These are phyloP conservation scores for Agrypnia vestita DNA, from an alignment of 1,140 invertebrate genomes.

Conservation along the genomic window DNA sequence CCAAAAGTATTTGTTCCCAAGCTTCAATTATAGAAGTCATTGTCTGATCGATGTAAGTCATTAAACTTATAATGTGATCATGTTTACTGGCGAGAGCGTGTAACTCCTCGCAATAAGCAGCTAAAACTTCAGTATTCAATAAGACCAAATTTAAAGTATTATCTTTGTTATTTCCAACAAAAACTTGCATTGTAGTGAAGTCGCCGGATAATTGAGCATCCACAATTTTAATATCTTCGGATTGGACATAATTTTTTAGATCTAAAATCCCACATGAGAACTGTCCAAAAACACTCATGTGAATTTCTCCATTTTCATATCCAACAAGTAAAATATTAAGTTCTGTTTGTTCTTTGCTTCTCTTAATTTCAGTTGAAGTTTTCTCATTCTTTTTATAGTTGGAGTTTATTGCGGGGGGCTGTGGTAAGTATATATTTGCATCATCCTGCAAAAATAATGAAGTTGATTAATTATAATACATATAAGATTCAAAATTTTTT, in stretches of 20 bases:
- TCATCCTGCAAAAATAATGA: conserved; percentile 69
- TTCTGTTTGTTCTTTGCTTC: conserved; percentile 79
- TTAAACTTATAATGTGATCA: conserved; percentile 78
- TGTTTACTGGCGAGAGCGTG: conserved; percentile 82
- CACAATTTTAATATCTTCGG: conserved; percentile 74
- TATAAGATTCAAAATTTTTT: neutral
- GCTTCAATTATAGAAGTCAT: conserved; percentile 91
- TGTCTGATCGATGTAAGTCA: conserved; percentile 83
- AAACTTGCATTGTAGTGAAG: conserved; percentile 75
- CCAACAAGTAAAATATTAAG: conserved; percentile 88
- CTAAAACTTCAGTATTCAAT: conserved; percentile 80
- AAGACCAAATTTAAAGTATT: conserved; percentile 73
- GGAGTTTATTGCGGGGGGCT: conserved; percentile 66
- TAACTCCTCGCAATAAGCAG: conserved; percentile 79
- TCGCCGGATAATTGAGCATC: conserved; percentile 77
- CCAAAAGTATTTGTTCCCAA: conserved; percentile 94
- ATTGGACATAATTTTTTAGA: conserved; percentile 74
- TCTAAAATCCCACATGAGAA: conserved; percentile 84
- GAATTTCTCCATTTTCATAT: conserved; percentile 80
- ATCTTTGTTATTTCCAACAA: conserved; percentile 72
- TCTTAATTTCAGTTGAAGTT: conserved; percentile 76
- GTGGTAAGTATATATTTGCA: conserved; percentile 72
- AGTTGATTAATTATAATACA: conserved; percentile 40
- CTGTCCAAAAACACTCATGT: conserved; percentile 88
- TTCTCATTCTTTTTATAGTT: conserved; percentile 72